Conservation (phyloP, 2,797 vertebrate species). For the Mus spretus region DNA sequence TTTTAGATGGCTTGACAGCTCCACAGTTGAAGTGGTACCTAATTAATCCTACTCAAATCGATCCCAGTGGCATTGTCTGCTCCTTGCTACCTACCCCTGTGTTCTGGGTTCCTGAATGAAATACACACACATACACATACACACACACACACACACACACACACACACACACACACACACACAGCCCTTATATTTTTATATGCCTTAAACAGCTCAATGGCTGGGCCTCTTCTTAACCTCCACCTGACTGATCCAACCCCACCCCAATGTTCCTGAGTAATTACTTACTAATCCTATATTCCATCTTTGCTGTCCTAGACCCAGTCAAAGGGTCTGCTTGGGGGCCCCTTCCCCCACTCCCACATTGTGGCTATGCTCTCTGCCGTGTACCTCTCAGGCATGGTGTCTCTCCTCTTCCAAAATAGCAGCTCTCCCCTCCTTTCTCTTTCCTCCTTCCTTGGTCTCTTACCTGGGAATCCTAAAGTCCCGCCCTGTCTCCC, state of each 20-base stretch:
- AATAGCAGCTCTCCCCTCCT: background rate
- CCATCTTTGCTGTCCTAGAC: background rate
- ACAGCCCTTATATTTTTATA: background rate
- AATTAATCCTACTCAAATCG: background rate
- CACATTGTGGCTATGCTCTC: background rate
- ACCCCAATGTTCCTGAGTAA: background rate
- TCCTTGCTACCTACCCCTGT: background rate
- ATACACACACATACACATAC: too few relatives aligned
- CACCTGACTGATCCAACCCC: background rate
- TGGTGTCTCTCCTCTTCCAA: background rate
- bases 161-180: background rate
- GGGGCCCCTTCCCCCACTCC: background rate
- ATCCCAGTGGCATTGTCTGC: background rate
- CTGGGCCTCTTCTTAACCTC: background rate
- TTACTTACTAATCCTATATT: background rate
- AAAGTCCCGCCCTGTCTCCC: background rate
- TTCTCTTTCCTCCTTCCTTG: too few relatives aligned
- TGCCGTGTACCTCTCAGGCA: background rate
- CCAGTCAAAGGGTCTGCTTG: background rate
- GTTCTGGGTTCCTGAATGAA: background rate
- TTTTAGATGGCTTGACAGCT: background rate
- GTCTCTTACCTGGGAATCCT: background rate
- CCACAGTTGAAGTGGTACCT: background rate
- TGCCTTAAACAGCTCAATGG: background rate
- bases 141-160: background rate